These are phyloP conservation scores for Isurus oxyrinchus DNA, from an alignment of 2,113 vertebrate species.

Conservation along the genomic window DNA sequence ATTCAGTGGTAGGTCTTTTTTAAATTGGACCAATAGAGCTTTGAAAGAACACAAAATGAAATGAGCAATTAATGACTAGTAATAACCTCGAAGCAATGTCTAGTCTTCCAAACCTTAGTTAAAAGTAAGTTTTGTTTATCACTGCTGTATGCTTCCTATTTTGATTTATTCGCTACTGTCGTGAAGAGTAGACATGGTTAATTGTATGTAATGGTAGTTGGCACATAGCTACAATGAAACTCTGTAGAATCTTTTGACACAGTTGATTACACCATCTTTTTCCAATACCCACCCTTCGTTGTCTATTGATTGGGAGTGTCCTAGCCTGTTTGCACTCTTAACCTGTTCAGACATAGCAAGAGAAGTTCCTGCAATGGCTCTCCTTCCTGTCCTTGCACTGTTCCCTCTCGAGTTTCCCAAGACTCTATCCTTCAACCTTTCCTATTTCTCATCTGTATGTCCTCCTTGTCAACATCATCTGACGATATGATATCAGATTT, in stretches of 20 bases:
- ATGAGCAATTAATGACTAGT: neutral
- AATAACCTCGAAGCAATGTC: neutral
- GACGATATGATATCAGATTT: neutral
- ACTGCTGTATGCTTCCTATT: neutral
- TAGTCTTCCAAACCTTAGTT: neutral
- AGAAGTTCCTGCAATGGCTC: neutral
- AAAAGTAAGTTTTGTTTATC: neutral
- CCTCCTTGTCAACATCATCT: neutral
- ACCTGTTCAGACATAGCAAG: neutral
- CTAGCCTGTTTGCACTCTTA: neutral
- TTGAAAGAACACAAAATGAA: neutral
- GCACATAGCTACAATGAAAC: neutral
- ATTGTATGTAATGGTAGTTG: neutral
- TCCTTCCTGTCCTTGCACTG: neutral
- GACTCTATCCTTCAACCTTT: neutral
- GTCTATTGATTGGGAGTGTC: neutral
- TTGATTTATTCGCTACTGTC: neutral
- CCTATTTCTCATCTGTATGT: neutral
- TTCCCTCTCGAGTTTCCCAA: neutral
- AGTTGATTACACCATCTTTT: neutral
- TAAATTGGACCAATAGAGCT: neutral
- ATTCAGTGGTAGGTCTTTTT: neutral
- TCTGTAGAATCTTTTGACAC: neutral
- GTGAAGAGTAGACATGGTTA: neutral
- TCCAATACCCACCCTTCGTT: neutral